These are phyloP conservation scores for Passer domesticus DNA, from an alignment of 2,113 vertebrate genomes.

Conservation along the genomic window DNA sequence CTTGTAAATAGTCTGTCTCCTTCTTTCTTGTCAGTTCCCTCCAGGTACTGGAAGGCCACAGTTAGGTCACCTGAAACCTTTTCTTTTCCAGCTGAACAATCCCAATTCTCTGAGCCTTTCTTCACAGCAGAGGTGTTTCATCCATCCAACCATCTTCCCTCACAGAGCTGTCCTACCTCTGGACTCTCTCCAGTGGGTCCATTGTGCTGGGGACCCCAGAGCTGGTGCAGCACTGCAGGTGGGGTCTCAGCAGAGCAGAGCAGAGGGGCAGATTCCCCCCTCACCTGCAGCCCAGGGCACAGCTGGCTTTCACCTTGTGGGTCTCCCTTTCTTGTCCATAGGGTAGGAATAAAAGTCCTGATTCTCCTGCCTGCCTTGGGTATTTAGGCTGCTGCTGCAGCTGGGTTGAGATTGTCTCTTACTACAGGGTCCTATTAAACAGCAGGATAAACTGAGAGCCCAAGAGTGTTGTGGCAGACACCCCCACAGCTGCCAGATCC, in stretches of 20 bases:
- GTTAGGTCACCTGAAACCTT: not conserved
- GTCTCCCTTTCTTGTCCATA: not conserved
- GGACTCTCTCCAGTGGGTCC: accelerated
- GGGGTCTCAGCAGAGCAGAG: not conserved
- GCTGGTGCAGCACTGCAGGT: not conserved
- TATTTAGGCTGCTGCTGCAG: not conserved
- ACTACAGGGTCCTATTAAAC: not conserved
- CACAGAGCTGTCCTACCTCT: not conserved
- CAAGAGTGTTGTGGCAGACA: not conserved
- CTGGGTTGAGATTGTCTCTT: not conserved
- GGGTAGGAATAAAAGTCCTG: not conserved
- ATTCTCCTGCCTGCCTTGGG: not conserved
- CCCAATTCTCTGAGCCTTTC: not conserved
- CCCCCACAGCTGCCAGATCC: not conserved
- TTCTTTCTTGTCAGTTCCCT: not conserved
- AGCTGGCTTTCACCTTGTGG: not conserved
- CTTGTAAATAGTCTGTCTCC: not conserved
- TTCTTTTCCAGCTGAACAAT: not conserved
- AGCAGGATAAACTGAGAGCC: not conserved
- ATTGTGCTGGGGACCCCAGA: not conserved
- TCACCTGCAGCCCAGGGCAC: not conserved
- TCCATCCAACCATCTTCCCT: no score
- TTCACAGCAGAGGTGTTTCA: not conserved
- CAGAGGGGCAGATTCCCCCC: not conserved
- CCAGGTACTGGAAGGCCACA: not conserved